Evolutionary conservation across 2,888 invertebrate genomes (phyloP), one percentile per base, ranked within the genome.

Genomic region (Spilarctia lutea): DNA sequence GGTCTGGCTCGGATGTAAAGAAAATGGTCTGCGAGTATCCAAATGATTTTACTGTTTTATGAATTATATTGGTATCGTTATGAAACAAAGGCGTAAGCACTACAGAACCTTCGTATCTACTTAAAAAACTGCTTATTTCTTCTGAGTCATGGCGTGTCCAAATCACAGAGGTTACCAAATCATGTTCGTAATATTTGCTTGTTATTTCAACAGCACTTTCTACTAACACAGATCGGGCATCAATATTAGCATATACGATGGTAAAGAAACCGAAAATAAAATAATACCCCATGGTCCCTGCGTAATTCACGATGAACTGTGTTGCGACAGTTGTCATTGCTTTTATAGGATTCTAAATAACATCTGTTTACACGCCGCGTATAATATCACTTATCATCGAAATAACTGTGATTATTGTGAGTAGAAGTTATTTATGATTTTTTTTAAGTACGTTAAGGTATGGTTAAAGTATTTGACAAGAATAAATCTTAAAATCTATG

Each of bases 1-100:
- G 89, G n/a, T 86, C 60, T 65, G 85, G 66, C 3, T 76, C 75
- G 33, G 60, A 74, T 35, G 89, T 88, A 65, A 93, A 90, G 33
- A 91, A 83, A 27, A 93, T 80, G 0, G 89, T 88, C 85, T 92
- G 93, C 60, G 78, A 82, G 68, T 83, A 90, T 39, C 80, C 79
- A 60, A 84, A 74, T 4, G 77, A 75, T 74, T 83, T 78, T 52
- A 86, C 81, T 16, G 84, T 75, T 10, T 77, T 48, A 42, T 75
- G 73, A 42, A 85, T 78, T 33, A 45, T 74, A 13, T 76, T 70
- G 65, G 76, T 76, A 69, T 83, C 74, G 48, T 77, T 73, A 65
- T 80, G 77, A 56, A 79, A 75, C 72, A 89, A 68, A 48, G 83
- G 73, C 33, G 81, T 75, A 45, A 85, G 85, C 1, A 87, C 73